A percentile compares a stretch with the other conserved stretches of the same genome.
Evolutionary conservation across 2,888 invertebrate genomes (phyloP).

Genomic region (Trachelus stipa): DNA sequence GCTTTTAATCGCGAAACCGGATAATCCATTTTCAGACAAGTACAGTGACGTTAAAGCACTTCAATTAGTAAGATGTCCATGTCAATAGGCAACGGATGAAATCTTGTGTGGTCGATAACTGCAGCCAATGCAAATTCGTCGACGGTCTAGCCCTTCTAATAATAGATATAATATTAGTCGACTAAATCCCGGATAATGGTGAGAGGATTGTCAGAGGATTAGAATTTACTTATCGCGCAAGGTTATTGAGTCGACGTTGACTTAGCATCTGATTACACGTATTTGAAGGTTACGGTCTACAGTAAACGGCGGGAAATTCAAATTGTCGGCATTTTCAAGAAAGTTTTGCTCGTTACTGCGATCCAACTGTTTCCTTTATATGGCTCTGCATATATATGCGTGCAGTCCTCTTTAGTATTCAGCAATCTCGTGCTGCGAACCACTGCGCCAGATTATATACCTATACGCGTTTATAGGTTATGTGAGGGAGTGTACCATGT

Average conservation of each 20-base stretch:
- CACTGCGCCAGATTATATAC: background rate
- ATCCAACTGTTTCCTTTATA: background rate
- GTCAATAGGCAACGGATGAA: constrained; percentile 5
- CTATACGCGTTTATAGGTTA: background rate
- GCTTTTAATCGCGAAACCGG: constrained; percentile 14
- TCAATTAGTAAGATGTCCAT: constrained; percentile 12
- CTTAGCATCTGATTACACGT: background rate
- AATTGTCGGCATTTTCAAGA: background rate
- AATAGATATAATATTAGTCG: background rate
- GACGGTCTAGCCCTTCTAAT: background rate
- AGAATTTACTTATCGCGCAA: background rate
- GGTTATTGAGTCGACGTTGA: background rate
- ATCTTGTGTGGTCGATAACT: background rate
- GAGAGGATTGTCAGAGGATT: background rate
- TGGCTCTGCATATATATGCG: background rate
- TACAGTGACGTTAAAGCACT: constrained; percentile 13
- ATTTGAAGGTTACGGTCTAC: background rate
- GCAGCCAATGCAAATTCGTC: background rate
- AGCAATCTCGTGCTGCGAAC: background rate
- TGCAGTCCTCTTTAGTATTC: background rate
- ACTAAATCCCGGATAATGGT: background rate
- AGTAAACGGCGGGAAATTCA: background rate
- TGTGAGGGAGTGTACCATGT: background rate
- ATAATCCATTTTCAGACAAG: constrained; percentile 14
- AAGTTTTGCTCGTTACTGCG: background rate